A percentile compares a stretch with the other conserved stretches of the same genome.
Conservation (phyloP, 2,797 vertebrate species). For the Alauda arvensis region DNA sequence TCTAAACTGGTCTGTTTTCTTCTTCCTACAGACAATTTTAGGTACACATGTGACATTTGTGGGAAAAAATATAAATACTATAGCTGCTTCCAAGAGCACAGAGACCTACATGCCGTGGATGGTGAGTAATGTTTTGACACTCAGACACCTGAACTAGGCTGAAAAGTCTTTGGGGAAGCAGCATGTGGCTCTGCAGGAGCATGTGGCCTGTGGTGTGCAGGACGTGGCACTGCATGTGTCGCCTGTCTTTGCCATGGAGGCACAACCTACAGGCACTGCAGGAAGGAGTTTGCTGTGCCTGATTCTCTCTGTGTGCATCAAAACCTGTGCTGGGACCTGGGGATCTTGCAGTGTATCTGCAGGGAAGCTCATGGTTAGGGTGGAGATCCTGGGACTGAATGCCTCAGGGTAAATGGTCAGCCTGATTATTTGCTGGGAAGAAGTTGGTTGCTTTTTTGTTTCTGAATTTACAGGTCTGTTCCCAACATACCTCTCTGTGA, state of each 20-base stretch:
- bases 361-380: neutral
- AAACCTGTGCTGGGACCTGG: neutral
- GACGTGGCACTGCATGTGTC: fast-evolving
- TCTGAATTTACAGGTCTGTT: neutral
- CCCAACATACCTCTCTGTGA: neutral
- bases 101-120: slow-evolving; percentile 95
- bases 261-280: neutral
- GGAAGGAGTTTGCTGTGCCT: neutral
- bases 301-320: neutral
- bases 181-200: neutral
- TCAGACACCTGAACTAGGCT: neutral
- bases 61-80: slow-evolving; percentile 99
- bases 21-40: slow-evolving; percentile 87
- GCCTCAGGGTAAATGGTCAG: neutral
- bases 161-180: neutral
- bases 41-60: slow-evolving; percentile 97
- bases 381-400: neutral
- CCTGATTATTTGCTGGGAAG: neutral
- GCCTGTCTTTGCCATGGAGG: neutral
- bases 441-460: neutral
- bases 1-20: slow-evolving; percentile 40
- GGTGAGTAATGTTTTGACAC: slow-evolving; percentile 76
- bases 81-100: slow-evolving; percentile 98
- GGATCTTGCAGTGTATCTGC: neutral
- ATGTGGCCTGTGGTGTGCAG: fast-evolving